Conservation (phyloP, 2,888 invertebrate genomes). For the Drosophila nr. medialis region DNA sequence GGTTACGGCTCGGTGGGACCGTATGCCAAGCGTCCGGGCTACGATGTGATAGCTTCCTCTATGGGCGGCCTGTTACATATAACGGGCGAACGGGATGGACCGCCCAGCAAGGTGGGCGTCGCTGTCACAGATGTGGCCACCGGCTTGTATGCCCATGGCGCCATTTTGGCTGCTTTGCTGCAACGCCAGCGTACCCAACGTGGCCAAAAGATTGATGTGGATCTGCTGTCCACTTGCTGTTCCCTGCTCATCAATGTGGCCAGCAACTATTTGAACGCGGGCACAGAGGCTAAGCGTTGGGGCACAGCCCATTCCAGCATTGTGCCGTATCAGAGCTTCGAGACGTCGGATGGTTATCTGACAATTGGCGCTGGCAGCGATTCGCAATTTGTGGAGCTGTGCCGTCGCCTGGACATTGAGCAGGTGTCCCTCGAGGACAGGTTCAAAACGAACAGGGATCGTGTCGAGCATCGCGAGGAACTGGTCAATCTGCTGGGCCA, state of each 20-base stretch:
- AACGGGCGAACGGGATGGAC: constrained; percentile 93
- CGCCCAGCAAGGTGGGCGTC: constrained; percentile 96
- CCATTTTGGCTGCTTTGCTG: constrained; percentile 95
- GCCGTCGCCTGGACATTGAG: constrained; percentile 87
- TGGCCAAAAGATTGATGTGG: constrained; percentile 97
- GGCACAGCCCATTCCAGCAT: constrained; percentile 98
- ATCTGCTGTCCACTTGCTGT: constrained; percentile 96
- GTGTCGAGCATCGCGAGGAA: constrained; percentile 91
- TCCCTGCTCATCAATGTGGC: constrained; percentile 95
- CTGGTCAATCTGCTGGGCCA: constrained; percentile 88
- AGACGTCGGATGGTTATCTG: constrained; percentile 92
- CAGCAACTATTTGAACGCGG: constrained; percentile 95
- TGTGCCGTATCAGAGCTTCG: constrained; percentile 97
- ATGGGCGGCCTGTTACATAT: constrained; percentile 95
- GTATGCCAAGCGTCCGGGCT: constrained; percentile 94
- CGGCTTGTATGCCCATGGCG: constrained; percentile 97
- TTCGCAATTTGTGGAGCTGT: constrained; percentile 90
- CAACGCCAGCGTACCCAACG: constrained; percentile 90
- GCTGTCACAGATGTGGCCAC: constrained; percentile 97
- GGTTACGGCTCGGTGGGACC: constrained; percentile 96
- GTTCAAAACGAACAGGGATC: constrained; percentile 89
- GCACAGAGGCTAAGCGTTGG: constrained; percentile 90
- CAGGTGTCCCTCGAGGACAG: constrained; percentile 88
- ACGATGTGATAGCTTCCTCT: constrained; percentile 97
- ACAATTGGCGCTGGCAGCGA: constrained; percentile 96